These are phyloP conservation scores for Mactromeris polynyma DNA, from an alignment of 2,888 invertebrate species.

Conservation along the genomic window DNA sequence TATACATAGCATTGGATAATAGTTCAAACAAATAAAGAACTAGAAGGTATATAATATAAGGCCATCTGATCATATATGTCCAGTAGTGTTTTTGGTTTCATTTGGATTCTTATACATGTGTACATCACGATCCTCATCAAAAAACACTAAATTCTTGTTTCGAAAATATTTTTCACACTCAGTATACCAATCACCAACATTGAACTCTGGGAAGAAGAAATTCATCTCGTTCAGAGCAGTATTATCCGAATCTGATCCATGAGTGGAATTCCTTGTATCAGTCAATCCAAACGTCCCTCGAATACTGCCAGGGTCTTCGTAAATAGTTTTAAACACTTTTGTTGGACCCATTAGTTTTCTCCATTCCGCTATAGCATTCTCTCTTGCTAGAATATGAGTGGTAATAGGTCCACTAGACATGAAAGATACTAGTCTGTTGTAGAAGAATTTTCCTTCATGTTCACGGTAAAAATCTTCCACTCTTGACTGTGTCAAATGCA, in stretches of 20 bases:
- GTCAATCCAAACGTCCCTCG: constrained; percentile 95
- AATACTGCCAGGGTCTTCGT: constrained; percentile 92
- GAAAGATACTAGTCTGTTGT: constrained; percentile 85
- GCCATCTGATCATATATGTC: no score
- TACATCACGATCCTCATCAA: constrained; percentile 71
- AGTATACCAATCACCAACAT: constrained; percentile 90
- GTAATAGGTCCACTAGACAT: constrained; percentile 94
- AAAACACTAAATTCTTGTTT: constrained; percentile 70
- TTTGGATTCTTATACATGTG: constrained; percentile 38
- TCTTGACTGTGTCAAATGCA: constrained; percentile 89
- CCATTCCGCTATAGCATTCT: constrained; percentile 94
- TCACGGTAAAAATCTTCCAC: constrained; percentile 94
- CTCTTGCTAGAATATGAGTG: constrained; percentile 92
- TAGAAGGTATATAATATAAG: no score
- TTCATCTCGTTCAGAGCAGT: constrained; percentile 93
- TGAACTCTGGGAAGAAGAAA: constrained; percentile 95
- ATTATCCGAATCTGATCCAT: constrained; percentile 95
- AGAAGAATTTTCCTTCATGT: constrained; percentile 89
- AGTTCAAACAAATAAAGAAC: no score
- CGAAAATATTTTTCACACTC: constrained; percentile 87
- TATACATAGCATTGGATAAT: no score
- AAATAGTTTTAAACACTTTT: constrained; percentile 92
- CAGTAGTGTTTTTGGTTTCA: not conserved
- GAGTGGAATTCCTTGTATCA: constrained; percentile 97
- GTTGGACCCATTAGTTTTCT: constrained; percentile 95